Conservation (phyloP, 2,797 vertebrate species). For the Centroberyx gerrardi region DNA sequence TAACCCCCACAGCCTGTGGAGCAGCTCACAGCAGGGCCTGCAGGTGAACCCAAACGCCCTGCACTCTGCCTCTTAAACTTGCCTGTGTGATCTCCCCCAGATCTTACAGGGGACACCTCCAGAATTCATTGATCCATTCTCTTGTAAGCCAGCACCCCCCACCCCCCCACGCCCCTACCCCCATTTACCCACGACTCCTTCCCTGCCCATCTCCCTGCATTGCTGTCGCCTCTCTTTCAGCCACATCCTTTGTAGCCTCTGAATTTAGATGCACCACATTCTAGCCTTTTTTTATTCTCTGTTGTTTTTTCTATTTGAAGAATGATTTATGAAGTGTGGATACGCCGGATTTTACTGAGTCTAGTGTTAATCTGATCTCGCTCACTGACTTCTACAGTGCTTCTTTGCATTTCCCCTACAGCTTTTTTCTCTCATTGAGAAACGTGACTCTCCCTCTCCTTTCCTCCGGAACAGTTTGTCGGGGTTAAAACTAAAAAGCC, state of each 20-base stretch:
- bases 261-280: not conserved
- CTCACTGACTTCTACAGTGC: constrained; percentile 13
- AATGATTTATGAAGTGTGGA: not conserved
- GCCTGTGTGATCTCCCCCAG: constrained; percentile 67
- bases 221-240: constrained; percentile 22
- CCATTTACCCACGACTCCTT: not conserved
- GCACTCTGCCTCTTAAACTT: constrained; percentile 59
- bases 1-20: constrained; percentile 45
- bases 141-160: constrained; percentile 38
- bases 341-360: not conserved
- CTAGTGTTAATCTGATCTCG: not conserved
- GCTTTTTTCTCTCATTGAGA: constrained; percentile 12
- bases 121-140: constrained; percentile 65
- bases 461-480: constrained; percentile 8
- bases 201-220: not conserved
- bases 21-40: constrained; percentile 58
- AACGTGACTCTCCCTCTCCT: not conserved
- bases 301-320: not conserved
- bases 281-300: too few species aligned
- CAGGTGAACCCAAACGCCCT: constrained; percentile 76
- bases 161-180: not conserved
- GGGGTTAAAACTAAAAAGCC: constrained; percentile 9
- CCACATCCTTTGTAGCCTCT: not conserved
- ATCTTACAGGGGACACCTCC: constrained; percentile 51
- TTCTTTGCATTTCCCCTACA: not conserved